Conservation (phyloP, 2,888 invertebrate species). For the Ormyrus labotus region DNA sequence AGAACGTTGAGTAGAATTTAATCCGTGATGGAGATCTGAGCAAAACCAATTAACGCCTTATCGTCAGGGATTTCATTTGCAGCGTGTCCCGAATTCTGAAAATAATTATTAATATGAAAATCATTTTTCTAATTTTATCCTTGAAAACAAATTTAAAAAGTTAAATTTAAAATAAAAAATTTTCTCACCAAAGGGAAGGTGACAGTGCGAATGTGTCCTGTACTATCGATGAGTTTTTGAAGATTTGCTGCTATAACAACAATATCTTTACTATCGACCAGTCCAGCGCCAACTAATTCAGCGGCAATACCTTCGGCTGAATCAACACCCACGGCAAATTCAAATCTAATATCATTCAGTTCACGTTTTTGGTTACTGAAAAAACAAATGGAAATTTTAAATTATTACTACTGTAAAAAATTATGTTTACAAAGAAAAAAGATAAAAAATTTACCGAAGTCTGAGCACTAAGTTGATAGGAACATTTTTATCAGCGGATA, state of each 20-base stretch:
- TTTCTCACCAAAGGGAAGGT: slow-evolving; percentile 90
- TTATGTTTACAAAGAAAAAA: slow-evolving; percentile 50
- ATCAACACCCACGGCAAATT: slow-evolving; percentile 93
- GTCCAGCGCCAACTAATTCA: slow-evolving; percentile 95
- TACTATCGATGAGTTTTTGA: slow-evolving; percentile 90
- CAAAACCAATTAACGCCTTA: slow-evolving; percentile 96
- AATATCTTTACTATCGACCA: slow-evolving; percentile 94
- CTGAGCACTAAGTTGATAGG: slow-evolving; percentile 91
- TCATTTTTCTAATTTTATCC: neutral
- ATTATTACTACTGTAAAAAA: neutral
- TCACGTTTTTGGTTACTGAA: slow-evolving; percentile 90
- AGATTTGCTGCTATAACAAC: slow-evolving; percentile 94
- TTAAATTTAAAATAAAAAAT: neutral
- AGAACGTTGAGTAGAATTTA: slow-evolving; percentile 72
- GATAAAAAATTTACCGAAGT: slow-evolving; percentile 81
- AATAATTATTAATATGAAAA: slow-evolving; percentile 63
- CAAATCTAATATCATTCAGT: slow-evolving; percentile 98
- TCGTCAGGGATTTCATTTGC: slow-evolving; percentile 93
- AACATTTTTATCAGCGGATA: slow-evolving; percentile 70
- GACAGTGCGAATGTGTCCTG: slow-evolving; percentile 82
- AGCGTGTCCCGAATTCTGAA: slow-evolving; percentile 82
- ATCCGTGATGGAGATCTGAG: slow-evolving; percentile 96
- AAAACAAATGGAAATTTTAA: slow-evolving; percentile 54
- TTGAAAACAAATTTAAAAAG: neutral
- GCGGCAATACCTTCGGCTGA: slow-evolving; percentile 94